A percentile compares a stretch with the other conserved stretches of the same genome.
These are phyloP conservation scores for Calameuta idolon DNA, from an alignment of 2,888 invertebrate species.

Conservation along the genomic window DNA sequence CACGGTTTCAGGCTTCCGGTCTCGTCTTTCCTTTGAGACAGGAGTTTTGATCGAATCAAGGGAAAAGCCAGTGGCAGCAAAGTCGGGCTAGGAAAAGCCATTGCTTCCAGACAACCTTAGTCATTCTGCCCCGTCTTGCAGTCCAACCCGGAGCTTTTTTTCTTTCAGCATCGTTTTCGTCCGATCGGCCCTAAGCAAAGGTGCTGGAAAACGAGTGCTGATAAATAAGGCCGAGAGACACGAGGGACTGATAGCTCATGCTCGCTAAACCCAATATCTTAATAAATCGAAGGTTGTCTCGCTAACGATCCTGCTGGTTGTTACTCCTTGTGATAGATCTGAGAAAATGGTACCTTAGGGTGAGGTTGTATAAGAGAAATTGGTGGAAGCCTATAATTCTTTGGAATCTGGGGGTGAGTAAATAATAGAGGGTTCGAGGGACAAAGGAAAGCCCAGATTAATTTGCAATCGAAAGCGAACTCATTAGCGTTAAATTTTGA, in stretches of 20 bases:
- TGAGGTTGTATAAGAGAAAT: neutral
- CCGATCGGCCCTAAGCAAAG: neutral
- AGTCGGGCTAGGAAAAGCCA: conserved; percentile 33
- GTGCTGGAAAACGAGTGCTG: neutral
- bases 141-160: neutral
- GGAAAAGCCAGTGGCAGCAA: conserved; percentile 44
- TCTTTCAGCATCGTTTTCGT: neutral
- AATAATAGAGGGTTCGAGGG: too few species aligned
- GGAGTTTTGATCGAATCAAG: conserved; percentile 56
- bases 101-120: conserved; percentile 47
- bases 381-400: neutral
- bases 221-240: neutral
- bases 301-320: neutral
- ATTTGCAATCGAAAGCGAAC: too few species aligned
- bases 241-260: neutral
- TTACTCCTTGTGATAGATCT: neutral
- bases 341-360: neutral
- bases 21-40: conserved; percentile 53
- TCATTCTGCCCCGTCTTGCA: conserved; percentile 40
- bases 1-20: conserved; percentile 46
- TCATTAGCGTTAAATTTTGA: too few species aligned
- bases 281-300: neutral
- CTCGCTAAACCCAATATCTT: neutral
- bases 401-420: neutral
- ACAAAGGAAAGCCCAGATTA: too few species aligned